A percentile compares a stretch with the other conserved stretches of the same genome.
These are phyloP conservation scores for Hemicentrotus pulcherrimus DNA, from an alignment of 35 echinoderm and acorn worm species.

Conservation along the genomic window DNA sequence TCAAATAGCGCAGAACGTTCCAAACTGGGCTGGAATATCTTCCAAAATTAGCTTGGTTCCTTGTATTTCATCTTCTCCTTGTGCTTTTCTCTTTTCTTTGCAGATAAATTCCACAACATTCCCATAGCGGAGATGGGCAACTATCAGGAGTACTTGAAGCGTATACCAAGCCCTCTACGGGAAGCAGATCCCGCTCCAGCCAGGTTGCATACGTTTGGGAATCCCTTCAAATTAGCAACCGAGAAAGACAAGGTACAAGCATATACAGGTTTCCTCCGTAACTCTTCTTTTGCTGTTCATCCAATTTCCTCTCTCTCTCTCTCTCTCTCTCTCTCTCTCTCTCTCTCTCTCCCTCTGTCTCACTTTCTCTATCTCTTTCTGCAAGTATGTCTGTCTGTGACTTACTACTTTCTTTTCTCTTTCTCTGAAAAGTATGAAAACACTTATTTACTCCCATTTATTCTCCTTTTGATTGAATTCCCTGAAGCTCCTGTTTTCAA, in stretches of 20 bases:
- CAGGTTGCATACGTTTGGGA: slow-evolving; percentile 95
- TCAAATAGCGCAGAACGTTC: too few relatives aligned
- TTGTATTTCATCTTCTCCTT: neutral
- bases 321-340: too few relatives aligned
- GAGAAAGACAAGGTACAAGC: slow-evolving; percentile 95
- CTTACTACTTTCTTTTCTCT: too few relatives aligned
- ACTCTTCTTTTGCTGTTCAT: too few relatives aligned
- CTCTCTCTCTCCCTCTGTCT: too few relatives aligned
- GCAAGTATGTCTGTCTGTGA: too few relatives aligned
- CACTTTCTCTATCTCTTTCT: too few relatives aligned
- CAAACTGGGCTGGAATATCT: neutral
- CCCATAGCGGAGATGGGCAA: slow-evolving; percentile 98
- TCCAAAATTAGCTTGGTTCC: neutral
- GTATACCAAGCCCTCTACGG: slow-evolving; percentile 82
- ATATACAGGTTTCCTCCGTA: neutral
- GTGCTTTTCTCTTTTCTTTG: neutral
- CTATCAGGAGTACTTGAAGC: slow-evolving; percentile 96
- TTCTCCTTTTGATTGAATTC: too few relatives aligned
- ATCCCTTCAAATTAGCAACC: slow-evolving; percentile 94
- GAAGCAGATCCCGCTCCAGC: slow-evolving; percentile 93
- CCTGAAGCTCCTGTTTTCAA: too few relatives aligned
- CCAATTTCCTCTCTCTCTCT: too few relatives aligned
- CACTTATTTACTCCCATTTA: too few relatives aligned
- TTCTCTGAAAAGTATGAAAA: too few relatives aligned
- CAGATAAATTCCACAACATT: slow-evolving; percentile 92